A percentile compares a stretch with the other conserved stretches of the same genome.
phyloP scores from a whole-genome alignment of 2,888 invertebrate genomes.

The Ceramica pisi region DNA sequence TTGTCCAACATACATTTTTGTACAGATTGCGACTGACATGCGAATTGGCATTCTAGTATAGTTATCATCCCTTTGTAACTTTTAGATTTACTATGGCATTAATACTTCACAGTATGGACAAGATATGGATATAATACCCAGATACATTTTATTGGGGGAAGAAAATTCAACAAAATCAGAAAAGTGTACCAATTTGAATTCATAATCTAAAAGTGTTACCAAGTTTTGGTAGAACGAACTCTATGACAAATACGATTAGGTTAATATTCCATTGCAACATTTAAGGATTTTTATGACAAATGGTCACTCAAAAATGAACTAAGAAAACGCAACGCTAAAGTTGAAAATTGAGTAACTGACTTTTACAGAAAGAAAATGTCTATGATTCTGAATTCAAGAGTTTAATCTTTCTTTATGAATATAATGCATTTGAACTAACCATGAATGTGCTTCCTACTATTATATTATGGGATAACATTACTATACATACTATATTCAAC shows the following conservation, averaged over 20 bases:
- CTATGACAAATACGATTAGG: neutral
- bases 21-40: no score
- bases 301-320: neutral
- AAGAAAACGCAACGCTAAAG: neutral
- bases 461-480: neutral
- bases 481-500: slow-evolving; percentile 7
- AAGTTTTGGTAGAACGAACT: neutral
- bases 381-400: slow-evolving; percentile 23
- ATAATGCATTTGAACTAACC: slow-evolving; percentile 38
- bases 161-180: slow-evolving; percentile 6
- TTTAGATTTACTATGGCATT: neutral
- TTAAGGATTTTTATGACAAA: neutral
- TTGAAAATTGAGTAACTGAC: neutral
- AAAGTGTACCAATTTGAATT: slow-evolving; percentile 13
- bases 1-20: no score
- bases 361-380: neutral
- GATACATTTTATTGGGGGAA: neutral
- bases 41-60: no score
- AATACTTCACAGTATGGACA: neutral
- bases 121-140: neutral
- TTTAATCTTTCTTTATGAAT: slow-evolving; percentile 2
- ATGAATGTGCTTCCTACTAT: slow-evolving; percentile 28
- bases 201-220: slow-evolving; percentile 7
- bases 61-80: no score
- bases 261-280: neutral